These are phyloP conservation scores for Chiroxiphia lanceolata DNA, from an alignment of 2,797 vertebrate genomes.

Conservation along the genomic window DNA sequence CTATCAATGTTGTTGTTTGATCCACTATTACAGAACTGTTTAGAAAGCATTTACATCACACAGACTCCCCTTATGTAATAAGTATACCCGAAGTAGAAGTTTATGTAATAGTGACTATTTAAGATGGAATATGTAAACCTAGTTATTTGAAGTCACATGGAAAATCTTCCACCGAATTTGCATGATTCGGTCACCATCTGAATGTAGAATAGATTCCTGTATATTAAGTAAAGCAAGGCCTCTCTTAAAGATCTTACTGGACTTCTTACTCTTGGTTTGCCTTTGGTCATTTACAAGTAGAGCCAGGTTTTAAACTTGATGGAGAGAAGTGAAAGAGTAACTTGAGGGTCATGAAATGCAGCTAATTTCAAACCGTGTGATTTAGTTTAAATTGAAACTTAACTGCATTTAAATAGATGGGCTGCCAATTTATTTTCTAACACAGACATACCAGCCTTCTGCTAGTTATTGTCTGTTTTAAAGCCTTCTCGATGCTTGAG, in stretches of 20 bases:
- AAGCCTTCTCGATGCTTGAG: neutral
- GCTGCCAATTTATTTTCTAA: conserved; percentile 53
- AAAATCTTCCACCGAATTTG: neutral
- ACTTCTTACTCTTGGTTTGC: conserved; percentile 26
- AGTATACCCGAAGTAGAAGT: neutral
- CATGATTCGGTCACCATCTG: neutral
- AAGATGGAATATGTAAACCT: neutral
- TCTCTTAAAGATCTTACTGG: conserved; percentile 35
- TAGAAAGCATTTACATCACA: neutral
- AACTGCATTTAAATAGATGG: conserved; percentile 63
- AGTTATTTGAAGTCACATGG: neutral
- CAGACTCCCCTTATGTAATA: neutral
- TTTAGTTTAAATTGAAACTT: conserved; percentile 71
- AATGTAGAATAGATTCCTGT: neutral
- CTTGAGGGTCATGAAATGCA: conserved; percentile 31
- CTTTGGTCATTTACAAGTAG: conserved; percentile 44
- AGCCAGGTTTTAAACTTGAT: conserved; percentile 42
- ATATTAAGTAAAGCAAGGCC: neutral
- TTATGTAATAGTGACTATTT: rapidly evolving
- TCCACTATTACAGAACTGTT: neutral
- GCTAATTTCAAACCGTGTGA: conserved; percentile 69
- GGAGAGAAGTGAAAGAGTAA: conserved; percentile 5
- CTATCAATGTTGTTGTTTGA: neutral
- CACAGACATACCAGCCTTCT: conserved; percentile 59
- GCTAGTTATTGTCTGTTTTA: conserved; percentile 39